Conservation (phyloP, 2,113 vertebrate genomes). For the Alectura lathami region DNA sequence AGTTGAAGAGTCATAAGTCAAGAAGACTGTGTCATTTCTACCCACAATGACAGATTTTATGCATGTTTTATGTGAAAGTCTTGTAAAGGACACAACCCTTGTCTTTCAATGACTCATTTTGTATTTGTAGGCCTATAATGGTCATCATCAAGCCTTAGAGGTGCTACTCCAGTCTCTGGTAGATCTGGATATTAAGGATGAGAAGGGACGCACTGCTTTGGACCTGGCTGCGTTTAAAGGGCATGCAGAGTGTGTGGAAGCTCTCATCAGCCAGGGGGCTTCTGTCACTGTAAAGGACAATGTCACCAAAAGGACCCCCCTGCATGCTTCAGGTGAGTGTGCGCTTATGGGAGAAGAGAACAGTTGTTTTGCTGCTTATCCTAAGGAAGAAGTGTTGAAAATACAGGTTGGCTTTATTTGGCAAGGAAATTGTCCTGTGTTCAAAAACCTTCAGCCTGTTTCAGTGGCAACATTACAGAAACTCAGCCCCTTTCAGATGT, state of each 20-base stretch:
- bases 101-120: neutral
- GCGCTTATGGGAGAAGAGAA: neutral
- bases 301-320: conserved; percentile 83
- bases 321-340: conserved; percentile 90
- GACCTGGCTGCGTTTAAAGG: conserved; percentile 90
- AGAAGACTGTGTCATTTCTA: neutral
- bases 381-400: neutral
- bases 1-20: neutral
- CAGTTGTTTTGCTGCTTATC: neutral
- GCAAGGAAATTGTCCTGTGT: neutral
- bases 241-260: conserved; percentile 90
- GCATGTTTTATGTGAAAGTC: neutral
- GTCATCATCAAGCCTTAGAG: conserved; percentile 93
- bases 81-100: neutral
- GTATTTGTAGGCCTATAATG: conserved; percentile 88
- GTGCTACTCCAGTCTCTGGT: conserved; percentile 87
- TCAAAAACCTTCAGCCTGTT: neutral
- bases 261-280: conserved; percentile 91
- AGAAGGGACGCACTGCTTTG: conserved; percentile 89
- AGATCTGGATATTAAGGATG: conserved; percentile 91
- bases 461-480: neutral
- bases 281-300: conserved; percentile 86
- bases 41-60: neutral
- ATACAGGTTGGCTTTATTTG: neutral
- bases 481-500: neutral